These are phyloP conservation scores for Patella ulyssiponensis DNA, from an alignment of 2,888 invertebrate genomes.

Conservation along the genomic window DNA sequence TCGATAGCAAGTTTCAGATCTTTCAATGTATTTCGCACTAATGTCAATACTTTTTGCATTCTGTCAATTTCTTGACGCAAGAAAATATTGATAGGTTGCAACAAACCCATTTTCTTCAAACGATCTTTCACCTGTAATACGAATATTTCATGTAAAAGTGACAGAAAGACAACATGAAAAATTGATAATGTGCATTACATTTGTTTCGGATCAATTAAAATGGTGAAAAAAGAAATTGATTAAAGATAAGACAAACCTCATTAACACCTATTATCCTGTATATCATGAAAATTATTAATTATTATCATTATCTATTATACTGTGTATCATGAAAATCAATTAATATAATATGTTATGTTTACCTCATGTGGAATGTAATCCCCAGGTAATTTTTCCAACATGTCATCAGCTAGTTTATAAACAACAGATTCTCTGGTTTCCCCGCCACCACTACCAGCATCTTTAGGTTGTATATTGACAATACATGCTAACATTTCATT, in stretches of 20 bases:
- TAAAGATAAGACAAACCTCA: too few relatives aligned
- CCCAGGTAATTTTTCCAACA: slow-evolving; percentile 88
- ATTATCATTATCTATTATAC: too few relatives aligned
- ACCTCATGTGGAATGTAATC: slow-evolving; percentile 90
- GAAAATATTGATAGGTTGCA: slow-evolving; percentile 97
- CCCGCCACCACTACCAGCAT: slow-evolving; percentile 88
- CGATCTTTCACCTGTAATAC: slow-evolving; percentile 79
- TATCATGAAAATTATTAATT: too few relatives aligned
- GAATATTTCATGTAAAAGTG: too few relatives aligned
- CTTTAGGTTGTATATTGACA: slow-evolving; percentile 96
- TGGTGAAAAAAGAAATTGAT: too few relatives aligned
- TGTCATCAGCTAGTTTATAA: slow-evolving; percentile 92
- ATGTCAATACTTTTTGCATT: slow-evolving; percentile 88
- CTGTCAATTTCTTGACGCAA: slow-evolving; percentile 83
- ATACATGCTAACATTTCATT: slow-evolving; percentile 91
- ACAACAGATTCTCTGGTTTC: slow-evolving; percentile 94
- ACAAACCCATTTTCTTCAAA: slow-evolving; percentile 89
- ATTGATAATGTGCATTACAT: too few relatives aligned
- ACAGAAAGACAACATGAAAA: too few relatives aligned
- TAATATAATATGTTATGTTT: slow-evolving; percentile 14
- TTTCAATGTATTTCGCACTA: slow-evolving; percentile 84
- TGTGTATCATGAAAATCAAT: too few relatives aligned
- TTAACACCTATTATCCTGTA: too few relatives aligned
- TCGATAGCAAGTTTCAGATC: slow-evolving; percentile 96
- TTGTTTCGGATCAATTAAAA: too few relatives aligned